Conservation (phyloP, 2,113 vertebrate genomes). For the Beaufortia kweichowensis region DNA sequence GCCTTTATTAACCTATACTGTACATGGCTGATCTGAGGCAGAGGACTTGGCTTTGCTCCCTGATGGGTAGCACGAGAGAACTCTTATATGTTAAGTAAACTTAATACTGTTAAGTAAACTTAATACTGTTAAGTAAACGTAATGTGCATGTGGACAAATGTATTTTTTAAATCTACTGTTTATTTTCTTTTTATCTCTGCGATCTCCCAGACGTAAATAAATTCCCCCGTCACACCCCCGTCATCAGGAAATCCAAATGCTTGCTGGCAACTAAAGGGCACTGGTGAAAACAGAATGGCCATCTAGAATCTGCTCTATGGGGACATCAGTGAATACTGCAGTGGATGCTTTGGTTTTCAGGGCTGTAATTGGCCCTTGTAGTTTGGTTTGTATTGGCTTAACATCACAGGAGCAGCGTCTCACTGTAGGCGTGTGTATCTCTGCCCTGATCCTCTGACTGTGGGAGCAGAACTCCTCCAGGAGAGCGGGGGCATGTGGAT, state of each 20-base stretch:
- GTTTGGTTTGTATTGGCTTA: constrained; percentile 41
- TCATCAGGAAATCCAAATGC: not conserved
- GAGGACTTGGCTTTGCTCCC: not conserved
- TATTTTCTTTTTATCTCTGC: constrained; percentile 15
- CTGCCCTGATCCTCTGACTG: not conserved
- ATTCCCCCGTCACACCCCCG: constrained; percentile 3
- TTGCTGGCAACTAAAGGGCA: constrained; percentile 17
- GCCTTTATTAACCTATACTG: not conserved
- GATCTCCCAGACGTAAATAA: constrained; percentile 18
- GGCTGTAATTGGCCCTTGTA: not conserved
- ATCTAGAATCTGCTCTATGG: not conserved
- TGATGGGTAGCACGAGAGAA: not conserved
- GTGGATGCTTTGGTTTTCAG: constrained; percentile 16
- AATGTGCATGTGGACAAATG: not conserved
- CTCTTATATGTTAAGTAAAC: not conserved
- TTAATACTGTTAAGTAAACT: no score
- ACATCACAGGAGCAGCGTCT: constrained; percentile 6
- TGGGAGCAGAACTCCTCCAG: constrained; percentile 21
- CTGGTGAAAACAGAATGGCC: constrained; percentile 1
- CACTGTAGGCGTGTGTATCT: constrained; percentile 17
- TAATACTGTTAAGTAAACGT: no score
- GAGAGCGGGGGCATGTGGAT: constrained; percentile 4
- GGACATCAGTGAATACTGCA: constrained; percentile 9
- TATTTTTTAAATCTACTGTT: constrained; percentile 13
- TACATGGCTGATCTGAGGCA: not conserved